Percentiles rank a stretch among this genome's conserved stretches.
Evolutionary conservation across 1,140 invertebrate species (phyloP).

Genomic region (Lepidurus apus): DNA sequence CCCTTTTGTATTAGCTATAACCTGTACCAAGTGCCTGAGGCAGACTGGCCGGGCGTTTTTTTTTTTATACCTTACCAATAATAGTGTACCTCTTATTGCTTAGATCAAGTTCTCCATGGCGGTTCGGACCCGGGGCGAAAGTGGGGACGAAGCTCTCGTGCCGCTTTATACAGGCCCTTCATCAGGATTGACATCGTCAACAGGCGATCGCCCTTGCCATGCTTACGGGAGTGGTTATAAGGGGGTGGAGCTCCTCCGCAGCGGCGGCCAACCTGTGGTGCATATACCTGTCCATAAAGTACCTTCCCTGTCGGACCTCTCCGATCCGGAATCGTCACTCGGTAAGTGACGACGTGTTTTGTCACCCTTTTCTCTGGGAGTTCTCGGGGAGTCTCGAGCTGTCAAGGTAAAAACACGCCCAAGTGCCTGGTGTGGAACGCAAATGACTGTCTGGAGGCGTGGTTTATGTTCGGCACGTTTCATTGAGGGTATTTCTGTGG

Average conservation of each 20-base stretch:
- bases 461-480: too few species aligned
- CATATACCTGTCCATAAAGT: constrained; percentile 67
- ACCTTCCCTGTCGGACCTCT: constrained; percentile 73
- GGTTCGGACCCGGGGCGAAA: constrained; percentile 27
- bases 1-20: background rate
- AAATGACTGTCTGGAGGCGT: too few species aligned
- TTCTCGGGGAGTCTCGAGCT: background rate
- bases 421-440: background rate
- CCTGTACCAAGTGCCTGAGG: background rate
- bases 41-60: background rate
- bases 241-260: constrained; percentile 33
- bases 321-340: constrained; percentile 71
- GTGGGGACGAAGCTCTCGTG: constrained; percentile 30
- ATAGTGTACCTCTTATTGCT: constrained; percentile 14
- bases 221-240: constrained; percentile 7
- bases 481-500: too few species aligned
- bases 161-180: constrained; percentile 26
- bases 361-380: background rate
- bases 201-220: background rate
- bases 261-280: constrained; percentile 38
- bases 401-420: background rate
- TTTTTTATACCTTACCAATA: constrained; percentile 17
- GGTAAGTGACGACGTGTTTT: constrained; percentile 56
- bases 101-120: constrained; percentile 32
- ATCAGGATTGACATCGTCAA: background rate